phyloP scores from a whole-genome alignment of 2,113 vertebrate genomes.

The Polypterus senegalus region DNA sequence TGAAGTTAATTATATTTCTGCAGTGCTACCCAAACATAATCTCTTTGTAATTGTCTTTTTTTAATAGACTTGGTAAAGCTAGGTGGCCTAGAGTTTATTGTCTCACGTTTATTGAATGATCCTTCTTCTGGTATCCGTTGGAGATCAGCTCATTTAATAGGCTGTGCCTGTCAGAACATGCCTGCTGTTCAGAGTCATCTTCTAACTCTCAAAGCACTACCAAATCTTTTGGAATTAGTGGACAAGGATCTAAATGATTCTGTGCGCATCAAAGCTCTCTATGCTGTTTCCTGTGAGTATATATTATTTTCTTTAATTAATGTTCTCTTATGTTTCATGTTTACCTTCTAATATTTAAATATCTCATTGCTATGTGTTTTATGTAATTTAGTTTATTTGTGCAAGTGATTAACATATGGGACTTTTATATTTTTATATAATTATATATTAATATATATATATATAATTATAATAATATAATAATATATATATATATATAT shows the following conservation, averaged over 20 bases:
- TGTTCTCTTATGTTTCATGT: too few species aligned
- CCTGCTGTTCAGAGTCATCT: constrained; percentile 67
- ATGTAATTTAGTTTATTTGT: too few species aligned
- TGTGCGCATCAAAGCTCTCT: constrained; percentile 73
- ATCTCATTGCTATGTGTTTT: too few species aligned
- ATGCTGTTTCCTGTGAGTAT: constrained; percentile 78
- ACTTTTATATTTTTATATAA: too few species aligned
- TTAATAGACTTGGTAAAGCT: constrained; percentile 73
- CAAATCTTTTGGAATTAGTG: constrained; percentile 60
- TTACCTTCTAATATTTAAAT: too few species aligned
- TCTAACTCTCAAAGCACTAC: constrained; percentile 52
- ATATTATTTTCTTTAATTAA: neutral
- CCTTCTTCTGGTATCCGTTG: constrained; percentile 57
- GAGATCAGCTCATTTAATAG: constrained; percentile 68
- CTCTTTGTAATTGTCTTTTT: too few species aligned
- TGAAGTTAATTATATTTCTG: too few species aligned
- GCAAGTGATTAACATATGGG: too few species aligned
- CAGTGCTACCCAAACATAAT: too few species aligned
- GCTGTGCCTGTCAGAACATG: constrained; percentile 75
- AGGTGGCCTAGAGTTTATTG: constrained; percentile 66
- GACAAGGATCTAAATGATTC: constrained; percentile 57
- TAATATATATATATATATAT: too few species aligned
- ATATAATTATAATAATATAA: too few species aligned
- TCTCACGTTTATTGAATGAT: constrained; percentile 57
- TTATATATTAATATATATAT: too few species aligned